A percentile compares a stretch with the other conserved stretches of the same genome.
Evolutionary conservation across 2,888 invertebrate species (phyloP).

Genomic region (Punctoribates punctum): DNA sequence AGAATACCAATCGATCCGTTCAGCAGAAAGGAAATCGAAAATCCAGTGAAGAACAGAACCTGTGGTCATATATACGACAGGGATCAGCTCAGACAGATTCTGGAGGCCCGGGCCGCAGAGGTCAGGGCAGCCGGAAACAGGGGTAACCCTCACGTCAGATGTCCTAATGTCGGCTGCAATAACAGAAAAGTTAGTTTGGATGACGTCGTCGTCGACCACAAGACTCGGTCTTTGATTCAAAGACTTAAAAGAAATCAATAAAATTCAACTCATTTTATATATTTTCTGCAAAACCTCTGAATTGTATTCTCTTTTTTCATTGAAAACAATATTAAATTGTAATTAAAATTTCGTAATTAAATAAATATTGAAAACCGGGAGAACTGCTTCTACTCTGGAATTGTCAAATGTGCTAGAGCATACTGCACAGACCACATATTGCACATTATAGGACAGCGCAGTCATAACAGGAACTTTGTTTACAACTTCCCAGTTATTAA

Average conservation of each 20-base stretch:
- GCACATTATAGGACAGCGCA: too few relatives aligned
- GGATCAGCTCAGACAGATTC: neutral
- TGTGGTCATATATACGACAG: constrained; percentile 47
- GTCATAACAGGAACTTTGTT: too few relatives aligned
- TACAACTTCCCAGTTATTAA: too few relatives aligned
- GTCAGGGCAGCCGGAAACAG: too few relatives aligned
- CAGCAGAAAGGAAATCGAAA: constrained; percentile 45
- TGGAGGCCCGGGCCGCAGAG: too few relatives aligned
- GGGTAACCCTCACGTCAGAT: neutral
- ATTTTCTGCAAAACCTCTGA: neutral
- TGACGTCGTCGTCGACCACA: constrained; percentile 37
- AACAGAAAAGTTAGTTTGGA: constrained; percentile 26
- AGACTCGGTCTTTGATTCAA: constrained; percentile 31
- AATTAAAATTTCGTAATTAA: too few relatives aligned
- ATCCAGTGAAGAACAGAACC: constrained; percentile 45
- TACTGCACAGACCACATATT: too few relatives aligned
- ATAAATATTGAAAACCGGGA: too few relatives aligned
- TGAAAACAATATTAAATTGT: neutral
- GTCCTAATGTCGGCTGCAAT: constrained; percentile 38
- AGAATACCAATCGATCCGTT: constrained; percentile 46
- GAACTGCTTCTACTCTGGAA: too few relatives aligned
- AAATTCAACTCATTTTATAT: neutral
- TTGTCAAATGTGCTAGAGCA: too few relatives aligned
- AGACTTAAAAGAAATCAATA: constrained; percentile 23
- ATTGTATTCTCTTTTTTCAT: neutral